phyloP scores from a whole-genome alignment of 23 tunicate genomes.

The Diplosoma virens region DNA sequence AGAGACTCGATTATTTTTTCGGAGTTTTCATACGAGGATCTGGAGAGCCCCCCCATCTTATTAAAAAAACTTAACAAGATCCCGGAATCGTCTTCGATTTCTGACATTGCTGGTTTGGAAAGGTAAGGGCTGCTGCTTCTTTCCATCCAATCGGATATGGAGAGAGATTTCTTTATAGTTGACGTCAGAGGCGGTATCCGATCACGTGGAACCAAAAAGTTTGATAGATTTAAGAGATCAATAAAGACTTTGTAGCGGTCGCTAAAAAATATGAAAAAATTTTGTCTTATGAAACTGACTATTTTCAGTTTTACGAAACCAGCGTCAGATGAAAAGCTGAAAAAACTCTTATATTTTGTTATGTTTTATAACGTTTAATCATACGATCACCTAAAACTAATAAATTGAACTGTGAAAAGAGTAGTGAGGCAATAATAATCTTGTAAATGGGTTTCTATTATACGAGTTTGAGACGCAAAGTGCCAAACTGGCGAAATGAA shows the following conservation, averaged over 20 bases:
- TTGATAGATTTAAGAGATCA: conserved; percentile 65
- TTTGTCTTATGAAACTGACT: no score
- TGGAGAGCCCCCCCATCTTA: background rate
- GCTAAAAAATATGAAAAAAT: no score
- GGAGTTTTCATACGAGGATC: background rate
- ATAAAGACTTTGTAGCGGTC: conserved; percentile 82
- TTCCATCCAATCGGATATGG: conserved; percentile 50
- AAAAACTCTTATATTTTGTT: no score
- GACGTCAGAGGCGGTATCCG: conserved; percentile 71
- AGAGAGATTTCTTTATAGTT: conserved; percentile 43
- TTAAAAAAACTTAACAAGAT: background rate
- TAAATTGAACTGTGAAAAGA: no score
- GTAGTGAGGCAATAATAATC: no score
- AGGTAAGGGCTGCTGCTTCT: no score
- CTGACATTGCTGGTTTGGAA: background rate
- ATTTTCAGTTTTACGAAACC: no score
- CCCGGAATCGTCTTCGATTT: conserved; percentile 6
- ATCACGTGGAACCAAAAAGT: conserved; percentile 74
- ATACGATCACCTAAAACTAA: background rate
- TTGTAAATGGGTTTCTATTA: no score
- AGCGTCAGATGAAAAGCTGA: no score
- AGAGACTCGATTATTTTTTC: background rate
- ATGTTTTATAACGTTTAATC: no score
- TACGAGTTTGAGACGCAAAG: no score
- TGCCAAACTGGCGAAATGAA: no score